Evolutionary conservation across 2,797 vertebrate species (phyloP).

Genomic region (Mycteria americana): DNA sequence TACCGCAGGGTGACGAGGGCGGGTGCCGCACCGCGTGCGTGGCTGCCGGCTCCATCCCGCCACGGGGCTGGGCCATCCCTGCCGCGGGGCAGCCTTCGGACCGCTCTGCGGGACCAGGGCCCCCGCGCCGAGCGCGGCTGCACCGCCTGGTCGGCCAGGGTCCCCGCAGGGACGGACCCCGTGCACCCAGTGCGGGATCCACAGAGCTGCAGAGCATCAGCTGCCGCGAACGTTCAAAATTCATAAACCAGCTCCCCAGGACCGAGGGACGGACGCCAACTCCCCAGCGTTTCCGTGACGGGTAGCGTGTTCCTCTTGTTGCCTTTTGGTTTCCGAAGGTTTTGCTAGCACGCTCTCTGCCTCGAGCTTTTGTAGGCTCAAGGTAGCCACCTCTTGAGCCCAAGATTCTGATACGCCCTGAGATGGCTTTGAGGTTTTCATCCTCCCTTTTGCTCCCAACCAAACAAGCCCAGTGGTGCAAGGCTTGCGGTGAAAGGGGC

Average conservation of each 20-base stretch:
- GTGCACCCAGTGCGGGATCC: fast-evolving
- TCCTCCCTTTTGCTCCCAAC: neutral
- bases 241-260: neutral
- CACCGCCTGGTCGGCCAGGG: neutral
- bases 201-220: neutral
- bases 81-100: fast-evolving
- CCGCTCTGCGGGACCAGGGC: neutral
- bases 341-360: neutral
- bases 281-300: fast-evolving
- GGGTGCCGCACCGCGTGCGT: fast-evolving
- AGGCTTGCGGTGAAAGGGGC: neutral
- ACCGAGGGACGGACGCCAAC: neutral
- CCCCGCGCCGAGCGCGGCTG: fast-evolving
- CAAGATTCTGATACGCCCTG: fast-evolving
- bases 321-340: neutral
- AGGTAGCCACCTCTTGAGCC: too few species aligned
- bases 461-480: fast-evolving
- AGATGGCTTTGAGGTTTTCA: neutral
- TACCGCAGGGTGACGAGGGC: fast-evolving
- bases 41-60: neutral
- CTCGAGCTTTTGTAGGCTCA: neutral
- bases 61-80: neutral
- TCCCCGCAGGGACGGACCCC: neutral
- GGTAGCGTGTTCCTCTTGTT: too few species aligned
- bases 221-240: neutral